Evolutionary conservation across 53 echinoderm and acorn worm genomes (phyloP).

Genomic region (Henricia sp.): DNA sequence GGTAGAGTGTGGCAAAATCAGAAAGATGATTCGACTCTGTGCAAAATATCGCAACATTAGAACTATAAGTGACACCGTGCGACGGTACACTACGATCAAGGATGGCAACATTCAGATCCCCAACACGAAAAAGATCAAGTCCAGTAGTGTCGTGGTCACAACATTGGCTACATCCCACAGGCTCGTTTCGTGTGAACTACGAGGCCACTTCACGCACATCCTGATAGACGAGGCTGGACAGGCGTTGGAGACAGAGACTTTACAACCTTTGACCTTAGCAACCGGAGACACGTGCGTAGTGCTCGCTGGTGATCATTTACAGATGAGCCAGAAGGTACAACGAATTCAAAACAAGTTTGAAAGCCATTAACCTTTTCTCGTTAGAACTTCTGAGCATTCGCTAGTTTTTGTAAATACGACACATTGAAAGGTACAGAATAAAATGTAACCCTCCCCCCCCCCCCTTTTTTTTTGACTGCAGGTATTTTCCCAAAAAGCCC

Average conservation of each 20-base stretch:
- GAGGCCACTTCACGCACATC: conserved; percentile 87
- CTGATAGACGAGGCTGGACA: conserved; percentile 93
- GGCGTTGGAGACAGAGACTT: conserved; percentile 74
- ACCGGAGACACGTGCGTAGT: conserved; percentile 73
- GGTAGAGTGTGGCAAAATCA: neutral
- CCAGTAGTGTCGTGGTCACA: conserved; percentile 69
- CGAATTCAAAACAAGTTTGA: neutral
- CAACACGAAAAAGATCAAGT: conserved; percentile 33
- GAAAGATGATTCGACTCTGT: conserved; percentile 65
- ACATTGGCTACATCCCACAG: conserved; percentile 68
- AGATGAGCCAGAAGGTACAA: conserved; percentile 87
- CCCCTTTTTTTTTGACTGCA: conserved; percentile 6
- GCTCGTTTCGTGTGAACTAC: conserved; percentile 38
- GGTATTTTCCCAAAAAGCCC: conserved; percentile 81
- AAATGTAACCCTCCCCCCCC: too few relatives aligned
- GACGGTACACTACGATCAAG: conserved; percentile 2
- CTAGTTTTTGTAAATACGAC: too few relatives aligned
- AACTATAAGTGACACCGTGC: conserved; percentile 37
- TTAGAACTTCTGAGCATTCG: too few relatives aligned
- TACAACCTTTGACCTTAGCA: conserved; percentile 81
- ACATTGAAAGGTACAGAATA: too few relatives aligned
- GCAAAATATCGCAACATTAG: conserved; percentile 33
- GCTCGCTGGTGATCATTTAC: conserved; percentile 90
- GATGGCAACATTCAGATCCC: conserved; percentile 40
- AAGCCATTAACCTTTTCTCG: too few relatives aligned